Base-by-base conservation (phyloP, 2,888 invertebrate species). In the Papilio gigon region DNA sequence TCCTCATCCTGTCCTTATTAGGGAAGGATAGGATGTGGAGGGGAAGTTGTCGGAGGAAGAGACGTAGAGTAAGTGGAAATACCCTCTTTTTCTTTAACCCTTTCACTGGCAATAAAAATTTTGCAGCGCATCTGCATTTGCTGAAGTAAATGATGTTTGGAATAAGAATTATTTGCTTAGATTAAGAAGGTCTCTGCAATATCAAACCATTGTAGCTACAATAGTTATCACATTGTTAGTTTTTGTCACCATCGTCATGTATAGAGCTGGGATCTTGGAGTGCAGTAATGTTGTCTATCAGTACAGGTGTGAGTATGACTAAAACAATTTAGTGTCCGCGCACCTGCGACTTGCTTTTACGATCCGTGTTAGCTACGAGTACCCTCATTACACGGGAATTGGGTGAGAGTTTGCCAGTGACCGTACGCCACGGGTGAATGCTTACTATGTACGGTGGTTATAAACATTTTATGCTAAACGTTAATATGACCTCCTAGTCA, bases 291-390 rank as follows among this genome's bases (percentile, higher is more conserved):
- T n/a, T n/a, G 9, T 68, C 30, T 56, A 64, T 64, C 47, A 64
- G 58, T 64, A 35, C 47, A 40, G 60, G 40, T 60, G 60, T 69
- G 65, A 53, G 56, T 69, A 65, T 65, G 61, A 72, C 67, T 68
- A 40, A 70, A 73, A 68, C 72, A 70, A 70, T 75, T 75, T 74
- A 75, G 68, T 72, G 71, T 67, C 53, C 62, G n/a, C 56, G 65
- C 75, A 74, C 72, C 75, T 75, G 75, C 59, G 65, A 68, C 68
- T 27, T 62, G n/a, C 68, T 47, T 74, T 74, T 72, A 75, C 70
- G 74, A 72, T 40, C 50, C 47, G 47, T 64, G 68, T 68, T 62
- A 58, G 68, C 62, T 25, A 12, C 9, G 47, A 47, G 44, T n/a
- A 30, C 59, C 67, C 25, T 27, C 68, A 65, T 68, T 64, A 65